Percentiles rank a stretch among this genome's conserved stretches.
phyloP scores from a whole-genome alignment of 2,888 invertebrate genomes.

The Tinea pellionella region DNA sequence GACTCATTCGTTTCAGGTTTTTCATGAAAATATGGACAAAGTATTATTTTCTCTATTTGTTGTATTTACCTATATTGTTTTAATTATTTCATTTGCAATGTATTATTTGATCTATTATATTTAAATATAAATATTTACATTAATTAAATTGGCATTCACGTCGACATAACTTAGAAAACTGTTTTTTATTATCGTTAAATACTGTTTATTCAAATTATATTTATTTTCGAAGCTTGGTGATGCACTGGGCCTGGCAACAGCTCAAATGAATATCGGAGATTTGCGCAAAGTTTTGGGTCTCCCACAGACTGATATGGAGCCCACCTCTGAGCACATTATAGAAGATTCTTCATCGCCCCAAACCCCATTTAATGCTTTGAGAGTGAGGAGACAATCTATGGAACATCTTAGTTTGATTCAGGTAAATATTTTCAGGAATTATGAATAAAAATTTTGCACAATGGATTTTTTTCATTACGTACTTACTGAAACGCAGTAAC shows the following conservation, averaged over 20 bases:
- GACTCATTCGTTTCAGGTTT: too few relatives aligned
- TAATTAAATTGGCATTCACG: neutral
- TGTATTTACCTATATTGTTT: too few relatives aligned
- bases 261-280: conserved; percentile 92
- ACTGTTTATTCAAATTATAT: neutral
- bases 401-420: conserved; percentile 95
- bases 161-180: neutral
- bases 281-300: conserved; percentile 85
- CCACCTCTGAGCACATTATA: conserved; percentile 22
- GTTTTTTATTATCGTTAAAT: too few relatives aligned
- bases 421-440: conserved; percentile 48
- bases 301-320: conserved; percentile 56
- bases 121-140: too few relatives aligned
- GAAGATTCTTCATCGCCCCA: conserved; percentile 30
- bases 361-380: conserved; percentile 55
- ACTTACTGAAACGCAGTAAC: neutral
- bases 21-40: too few relatives aligned
- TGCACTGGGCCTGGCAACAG: conserved; percentile 91
- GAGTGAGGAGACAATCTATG: conserved; percentile 92
- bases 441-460: neutral
- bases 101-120: too few relatives aligned
- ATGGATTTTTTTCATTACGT: neutral
- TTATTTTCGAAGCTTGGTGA: conserved; percentile 76
- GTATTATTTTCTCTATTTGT: too few relatives aligned
- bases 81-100: too few relatives aligned